Conservation (phyloP, 2,113 vertebrate genomes). For the Hydrochoerus hydrochaeris region DNA sequence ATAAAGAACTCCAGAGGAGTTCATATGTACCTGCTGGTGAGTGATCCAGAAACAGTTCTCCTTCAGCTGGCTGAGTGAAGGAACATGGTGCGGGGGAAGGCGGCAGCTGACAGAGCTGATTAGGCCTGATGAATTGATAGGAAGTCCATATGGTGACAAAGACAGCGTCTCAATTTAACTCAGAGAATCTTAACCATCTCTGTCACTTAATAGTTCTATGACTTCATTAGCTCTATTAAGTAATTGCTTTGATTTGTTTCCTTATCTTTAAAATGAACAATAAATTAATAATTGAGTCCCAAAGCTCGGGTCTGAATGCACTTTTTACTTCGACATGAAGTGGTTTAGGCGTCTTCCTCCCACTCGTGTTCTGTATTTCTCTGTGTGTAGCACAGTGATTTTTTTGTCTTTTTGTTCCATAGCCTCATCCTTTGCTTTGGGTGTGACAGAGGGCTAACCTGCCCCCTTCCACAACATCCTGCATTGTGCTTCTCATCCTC, state of each 20-base stretch:
- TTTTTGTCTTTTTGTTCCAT: not conserved
- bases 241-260: not conserved
- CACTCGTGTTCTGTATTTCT: not conserved
- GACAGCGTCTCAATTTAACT: not conserved
- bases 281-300: not conserved
- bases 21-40: not conserved
- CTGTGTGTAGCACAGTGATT: not conserved
- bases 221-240: not conserved
- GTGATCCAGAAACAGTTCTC: not conserved
- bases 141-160: not conserved
- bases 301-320: not conserved
- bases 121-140: not conserved
- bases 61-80: not conserved
- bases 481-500: not conserved
- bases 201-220: not conserved
- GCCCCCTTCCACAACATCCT: not conserved
- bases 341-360: not conserved
- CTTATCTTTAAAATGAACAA: not conserved
- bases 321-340: not conserved
- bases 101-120: not conserved
- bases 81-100: not conserved
- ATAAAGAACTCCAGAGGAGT: not conserved
- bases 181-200: not conserved
- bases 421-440: not conserved
- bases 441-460: fast-evolving